These are phyloP conservation scores for Dromius quadrimaculatus DNA, from an alignment of 2,888 invertebrate species.

Conservation along the genomic window DNA sequence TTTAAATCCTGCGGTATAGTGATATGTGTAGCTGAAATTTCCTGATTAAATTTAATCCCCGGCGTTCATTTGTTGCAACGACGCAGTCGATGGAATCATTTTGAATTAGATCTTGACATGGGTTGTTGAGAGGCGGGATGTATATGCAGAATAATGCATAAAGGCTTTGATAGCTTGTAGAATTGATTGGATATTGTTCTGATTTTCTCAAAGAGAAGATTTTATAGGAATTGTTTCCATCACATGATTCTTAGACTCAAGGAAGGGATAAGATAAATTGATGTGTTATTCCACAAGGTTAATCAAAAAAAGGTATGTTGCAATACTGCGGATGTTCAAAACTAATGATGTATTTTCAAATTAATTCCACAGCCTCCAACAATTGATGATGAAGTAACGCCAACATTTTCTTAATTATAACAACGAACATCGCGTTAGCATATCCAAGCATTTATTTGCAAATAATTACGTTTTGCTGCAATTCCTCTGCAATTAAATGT, in stretches of 20 bases:
- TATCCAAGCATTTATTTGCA: neutral
- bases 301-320: no score
- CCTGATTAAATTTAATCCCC: constrained; percentile 26
- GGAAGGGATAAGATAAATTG: neutral
- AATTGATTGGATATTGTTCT: no score
- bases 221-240: no score
- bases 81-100: no score
- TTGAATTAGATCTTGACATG: no score
- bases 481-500: constrained; percentile 8
- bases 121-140: no score
- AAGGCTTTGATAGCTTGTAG: no score
- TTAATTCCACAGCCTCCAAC: neutral
- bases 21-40: constrained; percentile 18
- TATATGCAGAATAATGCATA: no score
- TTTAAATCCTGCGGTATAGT: neutral
- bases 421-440: constrained; percentile 1
- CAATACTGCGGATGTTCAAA: neutral
- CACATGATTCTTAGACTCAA: neutral
- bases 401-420: neutral
- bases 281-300: neutral
- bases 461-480: constrained; percentile 1
- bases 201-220: no score
- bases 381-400: neutral
- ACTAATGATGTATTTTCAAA: neutral
- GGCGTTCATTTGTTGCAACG: constrained; percentile 12